phyloP scores from a whole-genome alignment of 2,797 vertebrate genomes.

The Diceros bicornis region DNA sequence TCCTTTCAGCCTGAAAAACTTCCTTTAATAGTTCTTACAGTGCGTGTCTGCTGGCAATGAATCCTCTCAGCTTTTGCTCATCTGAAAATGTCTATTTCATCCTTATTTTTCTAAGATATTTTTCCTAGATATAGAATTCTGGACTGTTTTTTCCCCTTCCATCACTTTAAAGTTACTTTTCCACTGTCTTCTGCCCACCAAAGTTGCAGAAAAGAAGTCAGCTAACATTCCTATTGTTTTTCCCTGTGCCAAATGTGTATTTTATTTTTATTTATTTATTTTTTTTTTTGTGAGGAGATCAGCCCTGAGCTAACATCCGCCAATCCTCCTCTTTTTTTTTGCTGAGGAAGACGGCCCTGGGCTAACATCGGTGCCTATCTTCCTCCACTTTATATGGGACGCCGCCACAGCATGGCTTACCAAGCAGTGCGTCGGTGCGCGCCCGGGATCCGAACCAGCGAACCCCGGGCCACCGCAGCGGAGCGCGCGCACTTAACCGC shows the following conservation, averaged over 20 bases:
- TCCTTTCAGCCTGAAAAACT: neutral
- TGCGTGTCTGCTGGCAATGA: neutral
- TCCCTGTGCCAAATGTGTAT: neutral
- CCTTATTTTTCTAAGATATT: neutral
- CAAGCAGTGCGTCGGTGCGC: no score
- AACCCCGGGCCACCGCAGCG: no score
- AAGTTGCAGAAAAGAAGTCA: neutral
- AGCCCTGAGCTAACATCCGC: no score
- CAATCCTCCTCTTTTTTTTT: no score
- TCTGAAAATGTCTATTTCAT: constrained; percentile 12
- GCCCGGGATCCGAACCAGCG: no score
- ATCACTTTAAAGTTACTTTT: neutral
- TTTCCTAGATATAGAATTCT: constrained; percentile 2
- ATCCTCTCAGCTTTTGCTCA: neutral
- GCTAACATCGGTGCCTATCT: no score
- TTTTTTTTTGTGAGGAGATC: no score
- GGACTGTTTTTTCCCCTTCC: neutral
- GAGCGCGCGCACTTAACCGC: no score
- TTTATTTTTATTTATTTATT: constrained; percentile 35
- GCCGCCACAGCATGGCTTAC: no score
- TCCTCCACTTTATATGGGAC: no score
- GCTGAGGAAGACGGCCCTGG: no score
- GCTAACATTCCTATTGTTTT: neutral
- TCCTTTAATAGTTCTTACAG: neutral
- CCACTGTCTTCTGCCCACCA: neutral